These are phyloP conservation scores for Ptiloglossa arizonensis DNA, from an alignment of 1,140 invertebrate genomes.

Conservation along the genomic window DNA sequence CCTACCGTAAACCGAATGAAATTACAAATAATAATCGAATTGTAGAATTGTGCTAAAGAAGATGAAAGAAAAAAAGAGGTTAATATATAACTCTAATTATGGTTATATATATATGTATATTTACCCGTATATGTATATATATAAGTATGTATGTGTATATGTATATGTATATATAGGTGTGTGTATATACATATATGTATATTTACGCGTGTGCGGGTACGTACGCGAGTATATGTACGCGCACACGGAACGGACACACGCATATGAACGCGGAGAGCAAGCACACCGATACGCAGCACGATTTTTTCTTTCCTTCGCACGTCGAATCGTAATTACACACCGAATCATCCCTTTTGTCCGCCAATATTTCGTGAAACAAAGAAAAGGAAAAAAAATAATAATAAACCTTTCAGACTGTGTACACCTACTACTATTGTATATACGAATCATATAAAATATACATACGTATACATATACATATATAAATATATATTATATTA, in stretches of 20 bases:
- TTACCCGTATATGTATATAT: background rate
- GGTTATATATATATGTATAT: conserved; percentile 29
- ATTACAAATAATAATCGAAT: conserved; percentile 49
- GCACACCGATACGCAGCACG: conserved; percentile 45
- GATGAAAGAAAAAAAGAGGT: conserved; percentile 15
- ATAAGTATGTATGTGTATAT: conserved; percentile 25
- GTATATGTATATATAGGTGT: conserved; percentile 9
- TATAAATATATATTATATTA: conserved; percentile 33
- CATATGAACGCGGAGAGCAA: conserved; percentile 1
- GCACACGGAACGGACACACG: too few relatives aligned
- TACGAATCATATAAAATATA: conserved; percentile 22
- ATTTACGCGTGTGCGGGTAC: background rate
- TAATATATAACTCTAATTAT: conserved; percentile 60
- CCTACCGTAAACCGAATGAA: conserved; percentile 51
- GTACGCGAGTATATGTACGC: conserved; percentile 9
- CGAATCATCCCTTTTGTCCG: conserved; percentile 12
- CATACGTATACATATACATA: conserved; percentile 47
- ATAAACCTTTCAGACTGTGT: background rate
- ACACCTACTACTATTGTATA: conserved; percentile 2
- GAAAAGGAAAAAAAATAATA: too few relatives aligned
- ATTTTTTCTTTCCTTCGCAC: conserved; percentile 16
- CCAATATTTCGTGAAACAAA: too few relatives aligned
- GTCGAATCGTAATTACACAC: conserved; percentile 27
- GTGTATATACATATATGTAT: conserved; percentile 18
- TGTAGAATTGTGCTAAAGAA: conserved; percentile 52